These are phyloP conservation scores for Netelia melanura DNA, from an alignment of 2,888 invertebrate species.

Conservation along the genomic window DNA sequence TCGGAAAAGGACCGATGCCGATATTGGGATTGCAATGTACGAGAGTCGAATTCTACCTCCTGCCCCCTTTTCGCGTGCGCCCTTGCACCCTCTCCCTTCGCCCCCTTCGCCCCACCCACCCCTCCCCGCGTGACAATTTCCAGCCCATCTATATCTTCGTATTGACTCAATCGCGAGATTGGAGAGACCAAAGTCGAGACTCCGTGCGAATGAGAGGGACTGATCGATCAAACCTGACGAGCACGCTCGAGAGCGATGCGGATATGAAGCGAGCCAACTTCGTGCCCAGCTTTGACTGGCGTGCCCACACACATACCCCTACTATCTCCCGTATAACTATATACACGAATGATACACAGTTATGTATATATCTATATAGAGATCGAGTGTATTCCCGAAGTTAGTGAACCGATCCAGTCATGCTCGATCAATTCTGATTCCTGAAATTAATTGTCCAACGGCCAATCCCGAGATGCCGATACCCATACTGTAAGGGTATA, in stretches of 20 bases:
- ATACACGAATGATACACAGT: neutral
- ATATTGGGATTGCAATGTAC: slow-evolving; percentile 52
- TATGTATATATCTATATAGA: neutral
- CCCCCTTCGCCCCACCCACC: neutral
- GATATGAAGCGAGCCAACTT: slow-evolving; percentile 32
- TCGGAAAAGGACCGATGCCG: slow-evolving; percentile 31
- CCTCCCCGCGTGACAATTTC: neutral
- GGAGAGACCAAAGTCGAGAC: slow-evolving; percentile 44
- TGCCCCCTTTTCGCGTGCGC: neutral
- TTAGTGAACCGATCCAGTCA: slow-evolving; percentile 50
- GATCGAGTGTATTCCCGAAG: slow-evolving; percentile 30
- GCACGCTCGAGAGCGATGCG: slow-evolving; percentile 1
- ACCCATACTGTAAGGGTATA: slow-evolving; percentile 4
- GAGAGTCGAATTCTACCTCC: slow-evolving; percentile 13
- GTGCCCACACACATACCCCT: slow-evolving; percentile 5
- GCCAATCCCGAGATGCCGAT: slow-evolving; percentile 55
- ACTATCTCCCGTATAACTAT: slow-evolving; percentile 14
- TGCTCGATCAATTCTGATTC: slow-evolving; percentile 59
- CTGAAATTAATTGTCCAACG: slow-evolving; percentile 54
- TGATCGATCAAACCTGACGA: slow-evolving; percentile 49
- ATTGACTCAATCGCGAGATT: slow-evolving; percentile 57
- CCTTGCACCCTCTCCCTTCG: neutral
- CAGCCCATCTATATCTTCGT: slow-evolving; percentile 6
- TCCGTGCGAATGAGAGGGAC: neutral
- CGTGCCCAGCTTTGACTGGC: neutral